These are phyloP conservation scores for Spatula clypeata DNA, from an alignment of 2,797 vertebrate species.

Conservation along the genomic window DNA sequence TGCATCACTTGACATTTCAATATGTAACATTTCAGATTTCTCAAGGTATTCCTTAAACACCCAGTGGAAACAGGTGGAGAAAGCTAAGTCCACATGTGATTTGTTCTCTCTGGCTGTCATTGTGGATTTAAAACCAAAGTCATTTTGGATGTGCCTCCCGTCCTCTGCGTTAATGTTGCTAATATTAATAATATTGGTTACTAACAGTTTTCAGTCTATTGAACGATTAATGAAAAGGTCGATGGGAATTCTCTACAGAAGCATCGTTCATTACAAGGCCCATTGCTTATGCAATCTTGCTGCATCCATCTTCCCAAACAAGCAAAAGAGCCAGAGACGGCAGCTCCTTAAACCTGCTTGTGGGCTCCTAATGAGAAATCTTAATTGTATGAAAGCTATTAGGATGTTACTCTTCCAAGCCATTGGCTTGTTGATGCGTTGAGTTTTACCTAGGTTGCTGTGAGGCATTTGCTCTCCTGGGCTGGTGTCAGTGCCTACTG, in stretches of 20 bases:
- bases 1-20: slow-evolving; percentile 48
- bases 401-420: not conserved
- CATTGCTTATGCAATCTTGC: not conserved
- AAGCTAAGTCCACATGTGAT: not conserved
- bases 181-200: slow-evolving; percentile 28
- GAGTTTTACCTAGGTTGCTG: not conserved
- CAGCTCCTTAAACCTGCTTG: slow-evolving; percentile 31
- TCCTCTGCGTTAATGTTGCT: not conserved
- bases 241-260: slow-evolving; percentile 10
- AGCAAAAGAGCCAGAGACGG: slow-evolving; percentile 27
- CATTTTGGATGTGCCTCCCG: not conserved
- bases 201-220: slow-evolving; percentile 54
- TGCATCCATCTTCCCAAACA: slow-evolving; percentile 55
- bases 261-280: slow-evolving; percentile 26
- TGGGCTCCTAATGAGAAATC: slow-evolving; percentile 57
- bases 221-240: slow-evolving; percentile 71
- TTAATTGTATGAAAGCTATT: slow-evolving; percentile 51
- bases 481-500: rapidly evolving
- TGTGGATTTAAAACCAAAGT: slow-evolving; percentile 19
- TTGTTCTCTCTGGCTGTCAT: not conserved
- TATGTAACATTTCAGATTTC: not conserved
- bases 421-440: not conserved
- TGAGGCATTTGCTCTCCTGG: rapidly evolving
- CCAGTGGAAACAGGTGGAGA: slow-evolving; percentile 7
- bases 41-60: slow-evolving; percentile 39